These are phyloP conservation scores for Cheilosia variabilis DNA, from an alignment of 2,888 invertebrate genomes.

Conservation along the genomic window DNA sequence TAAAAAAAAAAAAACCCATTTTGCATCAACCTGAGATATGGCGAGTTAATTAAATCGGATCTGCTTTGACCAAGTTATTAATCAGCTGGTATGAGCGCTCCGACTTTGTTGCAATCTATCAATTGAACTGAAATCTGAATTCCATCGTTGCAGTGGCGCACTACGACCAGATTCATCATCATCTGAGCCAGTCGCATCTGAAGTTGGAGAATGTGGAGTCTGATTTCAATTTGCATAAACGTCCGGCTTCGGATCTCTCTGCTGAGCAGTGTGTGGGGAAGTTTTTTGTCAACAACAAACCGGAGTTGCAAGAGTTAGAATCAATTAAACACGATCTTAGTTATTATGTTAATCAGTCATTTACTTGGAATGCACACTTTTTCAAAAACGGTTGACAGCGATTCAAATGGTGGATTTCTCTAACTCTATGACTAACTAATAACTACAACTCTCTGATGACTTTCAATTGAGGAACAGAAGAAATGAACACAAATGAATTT, in stretches of 20 bases:
- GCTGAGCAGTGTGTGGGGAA: constrained; percentile 16
- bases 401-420: neutral
- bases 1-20: neutral
- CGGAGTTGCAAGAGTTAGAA: neutral
- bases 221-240: constrained; percentile 18
- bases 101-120: constrained; percentile 27
- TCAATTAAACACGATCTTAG: constrained; percentile 20
- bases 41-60: constrained; percentile 49
- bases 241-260: neutral
- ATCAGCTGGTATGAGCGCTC: neutral
- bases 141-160: constrained; percentile 1
- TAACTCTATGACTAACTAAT: too few species aligned
- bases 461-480: too few species aligned
- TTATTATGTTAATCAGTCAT: constrained; percentile 42
- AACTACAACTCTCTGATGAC: too few species aligned
- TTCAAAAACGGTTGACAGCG: neutral
- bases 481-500: too few species aligned
- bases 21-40: constrained; percentile 21
- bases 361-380: neutral
- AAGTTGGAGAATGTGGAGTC: neutral
- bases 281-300: constrained; percentile 40
- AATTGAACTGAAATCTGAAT: constrained; percentile 17
- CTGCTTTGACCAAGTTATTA: constrained; percentile 3
- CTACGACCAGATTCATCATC: constrained; percentile 1
- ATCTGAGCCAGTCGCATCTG: neutral